Conservation (phyloP, 2,888 invertebrate species). For the Tachina grossa region DNA sequence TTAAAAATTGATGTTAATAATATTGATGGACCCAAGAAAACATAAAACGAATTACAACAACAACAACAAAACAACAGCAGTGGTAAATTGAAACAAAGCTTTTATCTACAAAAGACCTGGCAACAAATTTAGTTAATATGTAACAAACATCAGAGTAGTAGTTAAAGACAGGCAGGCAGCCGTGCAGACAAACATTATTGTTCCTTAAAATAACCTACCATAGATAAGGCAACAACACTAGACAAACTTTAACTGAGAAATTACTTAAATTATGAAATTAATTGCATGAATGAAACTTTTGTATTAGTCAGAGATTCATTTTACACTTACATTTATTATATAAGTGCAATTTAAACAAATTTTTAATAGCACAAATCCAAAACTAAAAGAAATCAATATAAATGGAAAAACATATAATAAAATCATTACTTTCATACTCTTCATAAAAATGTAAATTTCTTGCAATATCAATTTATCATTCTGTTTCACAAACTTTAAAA, state of each 20-base stretch:
- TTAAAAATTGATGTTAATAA: slow-evolving; percentile 40
- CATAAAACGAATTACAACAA: not conserved
- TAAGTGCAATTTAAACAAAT: too few relatives aligned
- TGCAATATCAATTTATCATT: slow-evolving; percentile 50
- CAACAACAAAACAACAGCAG: not conserved
- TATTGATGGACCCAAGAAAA: slow-evolving; percentile 29
- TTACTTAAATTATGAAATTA: too few relatives aligned
- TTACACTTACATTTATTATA: too few relatives aligned
- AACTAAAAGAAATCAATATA: not conserved
- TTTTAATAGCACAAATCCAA: not conserved
- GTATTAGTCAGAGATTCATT: too few relatives aligned
- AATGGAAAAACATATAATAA: too few relatives aligned
- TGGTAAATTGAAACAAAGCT: slow-evolving; percentile 15
- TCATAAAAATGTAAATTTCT: not conserved
- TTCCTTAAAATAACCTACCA: not conserved
- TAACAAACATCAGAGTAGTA: not conserved
- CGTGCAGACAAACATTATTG: not conserved
- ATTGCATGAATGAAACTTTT: too few relatives aligned
- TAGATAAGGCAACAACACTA: too few relatives aligned
- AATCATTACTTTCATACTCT: too few relatives aligned
- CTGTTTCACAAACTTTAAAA: slow-evolving; percentile 35
- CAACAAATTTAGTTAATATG: slow-evolving; percentile 38
- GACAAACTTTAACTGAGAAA: too few relatives aligned
- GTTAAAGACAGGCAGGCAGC: slow-evolving; percentile 4
- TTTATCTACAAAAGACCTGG: slow-evolving; percentile 38